These are phyloP conservation scores for Chironomus tepperi DNA, from an alignment of 1,140 invertebrate species.

Conservation along the genomic window DNA sequence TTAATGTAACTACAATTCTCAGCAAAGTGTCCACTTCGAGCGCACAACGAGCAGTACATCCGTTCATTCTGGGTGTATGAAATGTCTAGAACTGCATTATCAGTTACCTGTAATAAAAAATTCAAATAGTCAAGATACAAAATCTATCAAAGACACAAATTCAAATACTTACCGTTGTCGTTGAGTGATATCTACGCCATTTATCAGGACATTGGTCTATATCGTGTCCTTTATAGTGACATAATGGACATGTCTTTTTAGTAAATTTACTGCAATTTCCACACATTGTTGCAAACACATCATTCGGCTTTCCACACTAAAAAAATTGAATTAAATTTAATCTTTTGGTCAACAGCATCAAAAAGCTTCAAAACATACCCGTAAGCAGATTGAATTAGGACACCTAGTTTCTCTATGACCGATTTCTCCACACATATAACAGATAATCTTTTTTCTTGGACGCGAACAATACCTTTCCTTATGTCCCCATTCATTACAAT, in stretches of 20 bases:
- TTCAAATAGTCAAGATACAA: no score
- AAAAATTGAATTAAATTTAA: constrained; percentile 31
- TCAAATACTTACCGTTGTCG: constrained; percentile 42
- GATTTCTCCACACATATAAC: constrained; percentile 50
- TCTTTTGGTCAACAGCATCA: constrained; percentile 25
- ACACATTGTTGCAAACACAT: constrained; percentile 45
- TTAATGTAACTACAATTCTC: constrained; percentile 40
- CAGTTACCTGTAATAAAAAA: no score
- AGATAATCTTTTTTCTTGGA: constrained; percentile 41
- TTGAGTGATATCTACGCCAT: constrained; percentile 59
- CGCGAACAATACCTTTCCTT: constrained; percentile 44
- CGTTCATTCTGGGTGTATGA: constrained; percentile 38
- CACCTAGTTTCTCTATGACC: constrained; percentile 54
- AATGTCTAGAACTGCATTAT: constrained; percentile 36
- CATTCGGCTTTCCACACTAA: constrained; percentile 54
- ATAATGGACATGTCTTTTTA: constrained; percentile 46
- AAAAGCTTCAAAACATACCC: constrained; percentile 51
- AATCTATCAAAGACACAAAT: no score
- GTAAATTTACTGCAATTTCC: constrained; percentile 49
- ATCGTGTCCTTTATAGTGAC: constrained; percentile 49
- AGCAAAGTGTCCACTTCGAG: constrained; percentile 50
- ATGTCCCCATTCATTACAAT: constrained; percentile 49
- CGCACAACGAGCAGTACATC: constrained; percentile 53
- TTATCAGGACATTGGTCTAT: constrained; percentile 53
- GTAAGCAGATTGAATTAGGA: constrained; percentile 54